phyloP scores from a whole-genome alignment of 2,888 invertebrate species.

The Trichogramma dendrolimi region DNA sequence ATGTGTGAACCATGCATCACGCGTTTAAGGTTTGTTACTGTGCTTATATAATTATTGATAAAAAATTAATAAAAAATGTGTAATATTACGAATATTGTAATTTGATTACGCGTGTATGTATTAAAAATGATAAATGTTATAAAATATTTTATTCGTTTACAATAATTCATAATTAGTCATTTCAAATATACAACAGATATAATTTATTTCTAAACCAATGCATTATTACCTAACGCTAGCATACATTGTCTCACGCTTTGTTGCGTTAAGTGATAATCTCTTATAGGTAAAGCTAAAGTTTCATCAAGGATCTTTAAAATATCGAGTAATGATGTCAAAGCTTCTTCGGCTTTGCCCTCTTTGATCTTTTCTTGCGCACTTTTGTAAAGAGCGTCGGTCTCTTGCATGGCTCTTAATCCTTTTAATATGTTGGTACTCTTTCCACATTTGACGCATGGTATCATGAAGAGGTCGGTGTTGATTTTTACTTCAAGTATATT shows the following conservation, averaged over 20 bases:
- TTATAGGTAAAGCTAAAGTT: constrained; percentile 68
- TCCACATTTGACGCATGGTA: constrained; percentile 65
- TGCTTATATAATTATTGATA: constrained; percentile 16
- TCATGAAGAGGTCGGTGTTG: constrained; percentile 66
- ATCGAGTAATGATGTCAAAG: constrained; percentile 63
- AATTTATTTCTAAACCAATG: background rate
- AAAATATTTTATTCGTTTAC: constrained; percentile 10
- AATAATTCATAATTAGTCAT: background rate
- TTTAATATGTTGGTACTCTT: constrained; percentile 70
- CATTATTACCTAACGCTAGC: constrained; percentile 62
- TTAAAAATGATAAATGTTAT: constrained; percentile 17
- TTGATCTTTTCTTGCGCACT: constrained; percentile 62
- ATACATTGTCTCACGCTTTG: constrained; percentile 68
- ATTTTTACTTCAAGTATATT: constrained; percentile 63
- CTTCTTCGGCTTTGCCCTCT: constrained; percentile 61
- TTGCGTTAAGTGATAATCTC: constrained; percentile 71
- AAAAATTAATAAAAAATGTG: constrained; percentile 6
- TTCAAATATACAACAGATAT: background rate
- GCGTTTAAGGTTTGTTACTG: constrained; percentile 20
- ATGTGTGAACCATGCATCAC: constrained; percentile 10
- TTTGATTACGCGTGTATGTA: constrained; percentile 15
- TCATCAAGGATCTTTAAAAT: constrained; percentile 66
- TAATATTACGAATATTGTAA: constrained; percentile 20
- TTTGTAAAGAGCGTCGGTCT: constrained; percentile 67
- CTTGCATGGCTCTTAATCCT: constrained; percentile 72